A percentile compares a stretch with the other conserved stretches of the same genome.
Evolutionary conservation across 2,113 vertebrate species (phyloP).

Genomic region (Tinamus guttatus): DNA sequence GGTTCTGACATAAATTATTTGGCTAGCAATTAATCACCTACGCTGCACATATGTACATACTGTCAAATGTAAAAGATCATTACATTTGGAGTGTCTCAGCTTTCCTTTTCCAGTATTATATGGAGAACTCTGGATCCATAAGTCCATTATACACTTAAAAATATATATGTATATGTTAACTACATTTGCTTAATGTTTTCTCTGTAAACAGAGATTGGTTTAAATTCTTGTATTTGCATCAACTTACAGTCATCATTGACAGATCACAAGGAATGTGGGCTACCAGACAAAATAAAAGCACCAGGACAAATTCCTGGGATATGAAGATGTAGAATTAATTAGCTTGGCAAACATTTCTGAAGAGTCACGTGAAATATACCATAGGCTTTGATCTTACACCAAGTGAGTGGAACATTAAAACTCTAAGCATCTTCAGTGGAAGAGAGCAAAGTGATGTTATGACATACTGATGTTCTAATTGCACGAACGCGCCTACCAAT

Average conservation of each 20-base stretch:
- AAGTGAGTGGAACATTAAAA: fast-evolving
- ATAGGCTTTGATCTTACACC: background rate
- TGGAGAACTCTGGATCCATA: background rate
- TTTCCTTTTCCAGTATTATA: background rate
- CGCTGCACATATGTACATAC: background rate
- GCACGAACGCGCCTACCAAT: constrained; percentile 74
- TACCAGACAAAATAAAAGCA: background rate
- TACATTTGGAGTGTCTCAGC: background rate
- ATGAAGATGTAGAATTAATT: background rate
- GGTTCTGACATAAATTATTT: background rate
- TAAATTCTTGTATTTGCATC: background rate
- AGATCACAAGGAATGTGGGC: background rate
- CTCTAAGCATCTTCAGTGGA: background rate
- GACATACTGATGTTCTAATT: background rate
- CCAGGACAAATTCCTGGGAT: background rate
- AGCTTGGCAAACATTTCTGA: background rate
- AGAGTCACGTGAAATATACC: background rate
- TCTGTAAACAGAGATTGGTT: background rate
- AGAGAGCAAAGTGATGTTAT: background rate
- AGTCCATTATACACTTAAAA: background rate
- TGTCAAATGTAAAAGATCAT: background rate
- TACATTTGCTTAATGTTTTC: background rate
- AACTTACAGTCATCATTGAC: background rate
- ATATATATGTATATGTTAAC: background rate
- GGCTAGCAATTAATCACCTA: background rate